Base-by-base conservation (phyloP, 2,888 invertebrate species). In the Acronicta psi region DNA sequence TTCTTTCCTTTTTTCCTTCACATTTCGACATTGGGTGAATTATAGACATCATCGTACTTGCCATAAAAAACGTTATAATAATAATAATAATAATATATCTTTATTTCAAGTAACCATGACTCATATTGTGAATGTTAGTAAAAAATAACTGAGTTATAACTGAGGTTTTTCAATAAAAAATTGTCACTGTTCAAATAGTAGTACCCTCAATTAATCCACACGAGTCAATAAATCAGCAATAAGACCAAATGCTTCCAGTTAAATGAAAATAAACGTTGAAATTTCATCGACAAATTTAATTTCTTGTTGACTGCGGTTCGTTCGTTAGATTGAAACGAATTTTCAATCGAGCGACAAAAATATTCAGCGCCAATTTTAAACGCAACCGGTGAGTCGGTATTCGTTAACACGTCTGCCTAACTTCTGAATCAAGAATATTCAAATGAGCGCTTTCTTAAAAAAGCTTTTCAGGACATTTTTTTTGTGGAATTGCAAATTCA, bases 281-380 rank as follows among this genome's bases (percentile, higher is more conserved):
- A 84, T 84, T 85, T 82, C 77, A 75, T 77, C 82, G 78, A 78
- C 80, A 84, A 88, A 87, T 87, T 88, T 81, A 89, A 87, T 89
- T 89, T 87, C 83, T 85, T 88, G 86, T 87, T 87, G 88, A 86
- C 86, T 84, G 84, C 80, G 86, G 83, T 79, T 60, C 74, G 81
- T 77, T 87, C 85, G 88, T 88, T 88, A 89, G 86, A 84, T 80
- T 83, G 82, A 86, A 87, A 81, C 83, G 84, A 85, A 86, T 85
- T 88, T 88, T 82, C 85, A 88, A 86, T 87, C 84, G 84, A 83
- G 76, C 82, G 78, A 73, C 79, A 78, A 81, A 80, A 84, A 85
- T 84, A 84, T 86, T 85, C 82, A 60, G 52, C 76, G 75, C 65
- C 76, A 81, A 83, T 82, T 83, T 82, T 71, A 74, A 80, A 80